A percentile compares a stretch with the other conserved stretches of the same genome.
Conservation (phyloP, 2,888 invertebrate species). For the Axea sp. region DNA sequence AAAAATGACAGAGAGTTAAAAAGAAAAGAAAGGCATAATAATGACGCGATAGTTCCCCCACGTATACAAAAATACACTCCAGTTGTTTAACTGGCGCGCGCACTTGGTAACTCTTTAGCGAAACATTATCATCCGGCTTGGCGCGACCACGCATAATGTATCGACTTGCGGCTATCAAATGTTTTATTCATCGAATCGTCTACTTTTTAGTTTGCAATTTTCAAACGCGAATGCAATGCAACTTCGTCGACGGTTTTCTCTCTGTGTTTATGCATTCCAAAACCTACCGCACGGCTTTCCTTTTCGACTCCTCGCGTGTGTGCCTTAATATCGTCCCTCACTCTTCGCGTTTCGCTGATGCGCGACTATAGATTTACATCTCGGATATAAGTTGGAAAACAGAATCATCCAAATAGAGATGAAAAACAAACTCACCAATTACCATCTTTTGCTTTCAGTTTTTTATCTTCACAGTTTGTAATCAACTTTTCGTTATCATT, state of each 20-base stretch:
- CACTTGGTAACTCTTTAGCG: constrained; percentile 63
- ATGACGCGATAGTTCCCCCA: no score
- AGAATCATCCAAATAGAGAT: constrained; percentile 33
- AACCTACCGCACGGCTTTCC: constrained; percentile 48
- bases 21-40: no score
- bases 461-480: no score
- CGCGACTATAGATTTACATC: constrained; percentile 47
- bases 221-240: constrained; percentile 54
- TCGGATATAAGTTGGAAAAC: constrained; percentile 40
- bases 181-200: constrained; percentile 77
- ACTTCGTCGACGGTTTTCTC: constrained; percentile 64
- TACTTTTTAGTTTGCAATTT: constrained; percentile 70
- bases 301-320: constrained; percentile 37
- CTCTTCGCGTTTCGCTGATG: constrained; percentile 17
- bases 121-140: constrained; percentile 63
- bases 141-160: constrained; percentile 69
- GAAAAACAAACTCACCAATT: constrained; percentile 37
- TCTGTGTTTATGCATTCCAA: constrained; percentile 71
- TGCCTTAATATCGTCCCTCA: constrained; percentile 53
- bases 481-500: no score
- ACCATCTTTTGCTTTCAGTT: no score
- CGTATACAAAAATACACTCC: constrained; percentile 6
- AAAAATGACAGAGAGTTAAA: no score
- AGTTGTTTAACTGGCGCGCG: constrained; percentile 38
- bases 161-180: constrained; percentile 70